These are phyloP conservation scores for Tricholauxania praeusta DNA, from an alignment of 2,888 invertebrate genomes.

Conservation along the genomic window DNA sequence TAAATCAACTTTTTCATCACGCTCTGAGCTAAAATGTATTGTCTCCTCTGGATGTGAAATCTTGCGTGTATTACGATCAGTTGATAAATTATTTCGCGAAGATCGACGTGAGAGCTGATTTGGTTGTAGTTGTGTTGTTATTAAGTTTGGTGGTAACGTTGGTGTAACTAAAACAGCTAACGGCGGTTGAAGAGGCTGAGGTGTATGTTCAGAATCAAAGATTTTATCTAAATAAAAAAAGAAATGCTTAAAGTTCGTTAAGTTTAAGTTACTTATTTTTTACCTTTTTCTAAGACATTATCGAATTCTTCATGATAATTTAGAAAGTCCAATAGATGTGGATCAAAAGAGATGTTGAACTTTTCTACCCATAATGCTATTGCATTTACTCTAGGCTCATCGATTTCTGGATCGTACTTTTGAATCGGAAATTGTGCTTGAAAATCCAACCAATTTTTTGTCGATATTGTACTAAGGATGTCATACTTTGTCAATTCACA, in stretches of 20 bases:
- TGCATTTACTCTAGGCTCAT: slow-evolving; percentile 40
- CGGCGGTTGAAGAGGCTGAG: background rate
- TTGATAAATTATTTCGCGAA: slow-evolving; percentile 52
- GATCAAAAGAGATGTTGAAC: slow-evolving; percentile 52
- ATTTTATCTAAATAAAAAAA: background rate
- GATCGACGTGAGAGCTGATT: slow-evolving; percentile 48
- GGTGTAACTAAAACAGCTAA: background rate
- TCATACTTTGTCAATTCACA: slow-evolving; percentile 37
- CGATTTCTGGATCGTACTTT: background rate
- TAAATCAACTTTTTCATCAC: slow-evolving; percentile 57
- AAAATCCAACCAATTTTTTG: slow-evolving; percentile 59
- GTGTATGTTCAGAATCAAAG: background rate
- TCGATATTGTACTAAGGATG: slow-evolving; percentile 36
- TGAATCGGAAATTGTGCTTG: slow-evolving; percentile 52
- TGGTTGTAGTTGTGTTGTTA: slow-evolving; percentile 6
- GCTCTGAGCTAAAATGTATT: slow-evolving; percentile 66
- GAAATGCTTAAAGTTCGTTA: background rate
- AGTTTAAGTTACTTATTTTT: background rate
- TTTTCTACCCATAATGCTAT: slow-evolving; percentile 60
- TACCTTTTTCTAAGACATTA: slow-evolving; percentile 42
- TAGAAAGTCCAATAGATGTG: slow-evolving; percentile 58
- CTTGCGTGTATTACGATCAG: slow-evolving; percentile 52
- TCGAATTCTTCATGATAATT: slow-evolving; percentile 50
- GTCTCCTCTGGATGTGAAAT: slow-evolving; percentile 64
- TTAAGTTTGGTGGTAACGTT: background rate